Percentiles rank a stretch among this genome's conserved stretches.
Conservation (phyloP, 2,113 vertebrate genomes). For the Clupea harengus region DNA sequence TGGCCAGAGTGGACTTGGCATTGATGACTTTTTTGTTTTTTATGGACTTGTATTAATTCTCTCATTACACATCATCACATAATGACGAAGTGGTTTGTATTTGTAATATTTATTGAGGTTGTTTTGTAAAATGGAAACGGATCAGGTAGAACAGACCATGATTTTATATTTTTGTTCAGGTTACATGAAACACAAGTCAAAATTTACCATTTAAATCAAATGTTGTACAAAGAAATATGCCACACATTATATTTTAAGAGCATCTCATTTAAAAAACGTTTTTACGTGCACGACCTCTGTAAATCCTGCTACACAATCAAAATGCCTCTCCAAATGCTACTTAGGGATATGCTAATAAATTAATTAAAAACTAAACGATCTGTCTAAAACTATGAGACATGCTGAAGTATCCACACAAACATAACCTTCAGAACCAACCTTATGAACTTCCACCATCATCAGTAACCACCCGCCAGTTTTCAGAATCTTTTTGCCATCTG, state of each 20-base stretch:
- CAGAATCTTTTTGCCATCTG: not conserved
- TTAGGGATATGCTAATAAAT: not conserved
- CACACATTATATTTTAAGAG: not conserved
- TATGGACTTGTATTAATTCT: not conserved
- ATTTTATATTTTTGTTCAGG: not conserved
- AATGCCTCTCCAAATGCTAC: not conserved
- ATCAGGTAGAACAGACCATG: not conserved
- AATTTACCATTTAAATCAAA: slow-evolving; percentile 6
- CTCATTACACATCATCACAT: not conserved
- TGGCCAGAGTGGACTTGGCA: not conserved
- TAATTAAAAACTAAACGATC: not conserved
- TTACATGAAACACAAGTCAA: not conserved
- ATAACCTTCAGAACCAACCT: not conserved
- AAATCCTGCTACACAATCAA: not conserved
- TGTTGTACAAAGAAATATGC: not conserved
- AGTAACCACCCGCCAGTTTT: not conserved
- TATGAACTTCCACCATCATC: not conserved
- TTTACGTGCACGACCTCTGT: not conserved
- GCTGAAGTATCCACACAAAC: not conserved
- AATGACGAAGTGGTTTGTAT: not conserved
- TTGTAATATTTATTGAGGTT: not conserved
- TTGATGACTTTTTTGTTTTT: not conserved
- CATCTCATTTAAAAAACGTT: not conserved
- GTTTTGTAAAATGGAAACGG: not conserved
- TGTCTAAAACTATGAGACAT: not conserved